Conservation (phyloP, 35 echinoderm and acorn worm species). For the Ophioderma brevispina region DNA sequence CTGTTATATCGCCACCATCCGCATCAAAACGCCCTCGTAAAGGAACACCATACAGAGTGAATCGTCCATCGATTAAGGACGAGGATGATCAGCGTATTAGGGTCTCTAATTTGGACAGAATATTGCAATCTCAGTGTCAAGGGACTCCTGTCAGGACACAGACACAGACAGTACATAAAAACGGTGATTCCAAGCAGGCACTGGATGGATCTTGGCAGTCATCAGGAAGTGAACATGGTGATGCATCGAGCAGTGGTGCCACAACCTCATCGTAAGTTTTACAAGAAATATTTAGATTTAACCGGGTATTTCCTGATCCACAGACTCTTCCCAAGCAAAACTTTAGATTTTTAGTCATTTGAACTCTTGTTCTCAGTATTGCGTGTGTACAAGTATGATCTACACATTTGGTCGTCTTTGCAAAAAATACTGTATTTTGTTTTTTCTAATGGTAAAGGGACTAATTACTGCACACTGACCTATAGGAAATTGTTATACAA, state of each 20-base stretch:
- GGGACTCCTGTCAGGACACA: not conserved
- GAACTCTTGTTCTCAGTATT: too few relatives aligned
- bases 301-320: too few relatives aligned
- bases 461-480: too few relatives aligned
- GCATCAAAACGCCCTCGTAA: not conserved
- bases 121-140: not conserved
- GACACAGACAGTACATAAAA: not conserved
- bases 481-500: too few relatives aligned
- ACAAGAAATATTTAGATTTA: too few relatives aligned
- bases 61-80: not conserved
- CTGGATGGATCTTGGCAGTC: not conserved
- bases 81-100: not conserved
- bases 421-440: too few relatives aligned
- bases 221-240: not conserved
- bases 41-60: not conserved
- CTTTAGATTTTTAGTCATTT: too few relatives aligned
- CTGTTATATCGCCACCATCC: not conserved
- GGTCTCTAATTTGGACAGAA: not conserved
- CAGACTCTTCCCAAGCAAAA: too few relatives aligned
- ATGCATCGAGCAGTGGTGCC: not conserved
- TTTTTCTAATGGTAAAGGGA: too few relatives aligned
- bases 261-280: not conserved
- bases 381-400: too few relatives aligned
- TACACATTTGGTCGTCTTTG: too few relatives aligned
- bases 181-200: not conserved